Base-by-base conservation (phyloP, 2,797 vertebrate species). In the Euphonia xanthogaster region DNA sequence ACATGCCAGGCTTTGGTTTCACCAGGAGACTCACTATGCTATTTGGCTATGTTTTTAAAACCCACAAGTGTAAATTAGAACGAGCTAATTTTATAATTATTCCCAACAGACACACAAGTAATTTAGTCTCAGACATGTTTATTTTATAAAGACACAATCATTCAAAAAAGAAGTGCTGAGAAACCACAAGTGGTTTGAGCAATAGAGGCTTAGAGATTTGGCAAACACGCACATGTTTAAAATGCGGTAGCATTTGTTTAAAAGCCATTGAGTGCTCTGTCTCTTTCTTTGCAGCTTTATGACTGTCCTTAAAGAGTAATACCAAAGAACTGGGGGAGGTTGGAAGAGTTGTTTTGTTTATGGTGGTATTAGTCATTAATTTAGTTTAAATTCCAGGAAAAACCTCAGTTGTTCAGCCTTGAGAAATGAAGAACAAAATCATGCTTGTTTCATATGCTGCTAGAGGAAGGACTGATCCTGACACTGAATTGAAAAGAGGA, bases 171-270 rank as follows among this genome's bases (percentile, higher is more conserved):
- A 92, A 95, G 88, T 91, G 68, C 94, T 86, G 92, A 87, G 94
- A 97, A 96, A 95, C 96, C 95, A 93, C 96, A 96, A 97, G 92
- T 92, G 92, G 91, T 96, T 96, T 92, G 86, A 93, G 95, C 81
- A 96, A 54, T 71, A 91, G 78, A 85, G 57, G 25, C 71, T 88
- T 71, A 77, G 81, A 72, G 84, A 72, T 89, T 86, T 91, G 94
- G 75, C 94, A 87, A 92, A 90, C 73, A 86, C 0, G 1, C 63
- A 47, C 4, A 6, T 72, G 71, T 93, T 91, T 87, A 93, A 94
- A 93, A 91, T 68, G 94, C 88, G 87, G 96, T 82, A 71, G 91
- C 30, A 20, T 92, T 94, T 92, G 45, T 91, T 95, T 92, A 87
- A 95, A 87, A 95, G 77, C 75, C 54, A 65, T 14, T 40, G 68